Evolutionary conservation across 2,113 vertebrate species (phyloP), one percentile per base, ranked within the genome.

Genomic region (Narcine bancroftii): DNA sequence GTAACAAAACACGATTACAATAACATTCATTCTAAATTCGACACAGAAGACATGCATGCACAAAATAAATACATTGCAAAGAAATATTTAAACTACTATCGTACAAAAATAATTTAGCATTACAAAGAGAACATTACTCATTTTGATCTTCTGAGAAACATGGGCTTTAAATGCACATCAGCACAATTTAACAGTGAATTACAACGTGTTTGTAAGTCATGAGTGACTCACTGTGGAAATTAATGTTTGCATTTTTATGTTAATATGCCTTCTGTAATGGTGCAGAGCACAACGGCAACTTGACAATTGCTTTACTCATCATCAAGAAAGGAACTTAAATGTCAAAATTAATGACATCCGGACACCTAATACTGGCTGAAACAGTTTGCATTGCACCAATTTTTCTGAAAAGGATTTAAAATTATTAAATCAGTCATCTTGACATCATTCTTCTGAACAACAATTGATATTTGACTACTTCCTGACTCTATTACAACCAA

Each of bases 241-340:
- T 2, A 69, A 71, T 66, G 66, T 69, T 91, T 36, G 42, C 89
- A 69, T 26, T 91, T n/a, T 71, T 65, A 69, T 63, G 65, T 69
- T 69, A 69, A 91, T n/a, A 47, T 69, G n/a, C 24, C 21, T 24
- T 13, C 21, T 69, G 63, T 3, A 7, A 36, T 91, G 89, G 36
- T 42, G 24, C 21, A 39, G 45, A 83, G 36, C 21, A n/a, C n/a
- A n/a, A n/a, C n/a, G n/a, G n/a, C n/a, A n/a, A n/a, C n/a, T n/a
- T n/a, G 39, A 45, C 26, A 36, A 45, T 42, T 17, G 60, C 3
- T 69, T 91, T 66, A 10, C 39, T 26, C 39, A 47, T 66, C 89
- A 91, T 69, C 89, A 91, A 3, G 89, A 91, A 69, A 36, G 45
- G 29, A 69, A 91, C 45, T 91, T 42, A 69, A 91, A 91, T 11